Evolutionary conservation across 2,113 vertebrate genomes (phyloP).

Genomic region (Tyrannus savana): DNA sequence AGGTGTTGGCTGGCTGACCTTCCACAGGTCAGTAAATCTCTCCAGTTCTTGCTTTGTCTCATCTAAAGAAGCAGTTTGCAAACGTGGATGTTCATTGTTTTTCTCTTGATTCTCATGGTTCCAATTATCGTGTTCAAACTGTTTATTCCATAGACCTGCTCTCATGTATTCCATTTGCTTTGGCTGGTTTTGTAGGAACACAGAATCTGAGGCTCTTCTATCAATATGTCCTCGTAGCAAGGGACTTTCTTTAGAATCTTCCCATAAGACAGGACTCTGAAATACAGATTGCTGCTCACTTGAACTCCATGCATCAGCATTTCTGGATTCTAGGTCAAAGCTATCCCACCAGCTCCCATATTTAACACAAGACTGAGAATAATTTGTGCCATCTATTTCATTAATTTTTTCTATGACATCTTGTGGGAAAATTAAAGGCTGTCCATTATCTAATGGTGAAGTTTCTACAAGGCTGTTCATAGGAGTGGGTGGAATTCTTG

Average conservation of each 20-base stretch:
- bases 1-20: constrained; percentile 13
- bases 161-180: constrained; percentile 48
- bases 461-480: constrained; percentile 88
- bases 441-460: constrained; percentile 81
- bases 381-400: constrained; percentile 72
- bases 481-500: constrained; percentile 85
- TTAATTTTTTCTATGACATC: constrained; percentile 81
- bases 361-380: constrained; percentile 72
- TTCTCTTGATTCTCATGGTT: constrained; percentile 2
- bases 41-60: constrained; percentile 60
- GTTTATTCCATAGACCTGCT: constrained; percentile 56
- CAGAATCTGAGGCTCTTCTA: constrained; percentile 72
- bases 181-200: constrained; percentile 68
- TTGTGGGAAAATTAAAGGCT: constrained; percentile 82
- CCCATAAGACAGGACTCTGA: constrained; percentile 76
- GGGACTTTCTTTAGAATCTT: constrained; percentile 61
- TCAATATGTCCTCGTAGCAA: constrained; percentile 36
- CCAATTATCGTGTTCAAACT: constrained; percentile 38
- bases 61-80: constrained; percentile 25
- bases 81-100: not conserved
- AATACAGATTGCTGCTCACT: constrained; percentile 77
- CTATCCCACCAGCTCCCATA: constrained; percentile 87
- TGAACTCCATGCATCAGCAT: constrained; percentile 77
- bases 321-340: constrained; percentile 79
- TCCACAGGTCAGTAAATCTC: constrained; percentile 66